Base-by-base conservation (phyloP, 2,888 invertebrate species). In the Cordylochernes scorpioides region DNA sequence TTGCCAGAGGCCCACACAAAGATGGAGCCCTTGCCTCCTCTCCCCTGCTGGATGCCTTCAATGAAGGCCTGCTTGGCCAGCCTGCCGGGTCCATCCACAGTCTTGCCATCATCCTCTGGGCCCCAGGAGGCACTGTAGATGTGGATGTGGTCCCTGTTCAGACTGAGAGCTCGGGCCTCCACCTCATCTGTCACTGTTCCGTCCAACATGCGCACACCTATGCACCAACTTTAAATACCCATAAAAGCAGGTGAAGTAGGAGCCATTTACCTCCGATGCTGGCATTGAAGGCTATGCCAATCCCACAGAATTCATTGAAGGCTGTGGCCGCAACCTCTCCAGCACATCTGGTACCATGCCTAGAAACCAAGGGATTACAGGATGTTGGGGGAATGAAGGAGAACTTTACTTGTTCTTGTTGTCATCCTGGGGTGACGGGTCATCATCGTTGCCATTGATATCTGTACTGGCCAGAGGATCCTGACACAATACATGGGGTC, bases 1-100 rank as follows among this genome's bases (percentile, higher is more conserved):
- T 88, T 88, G 24, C 88, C 88, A 18, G 82, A 84, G 2, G 88
- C 88, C 88, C 88, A 88, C 2, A 88, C 82, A 49, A 86, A 88
- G 43, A 88, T 88, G 9, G 84, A 84, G 27, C 88, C 88, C 54
- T 75, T 75, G 16, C 88, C 86, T 39, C 72, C 69, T 15, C 88
- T 69, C 10, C 88, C 67, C 61, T 65, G 47, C 27, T 48, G 42
- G 5, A 84, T 80, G 28, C 84, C 86, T 47, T 82, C 77, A 47
- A 82, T 78, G 50, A 86, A 86, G 33, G 84, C 84, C 46, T 78
- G 64, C 42, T 80, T 64, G 7, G 84, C 84, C 39, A 86, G 57
- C 9, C 82, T 82, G 16, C 86, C 88, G 0, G 88, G 88, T 1
- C 88, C 88, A 53, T 88, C 88, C 17, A 88, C 86, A 1, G 86